These are phyloP conservation scores for Heterotis niloticus DNA, from an alignment of 2,113 vertebrate genomes.

Conservation along the genomic window DNA sequence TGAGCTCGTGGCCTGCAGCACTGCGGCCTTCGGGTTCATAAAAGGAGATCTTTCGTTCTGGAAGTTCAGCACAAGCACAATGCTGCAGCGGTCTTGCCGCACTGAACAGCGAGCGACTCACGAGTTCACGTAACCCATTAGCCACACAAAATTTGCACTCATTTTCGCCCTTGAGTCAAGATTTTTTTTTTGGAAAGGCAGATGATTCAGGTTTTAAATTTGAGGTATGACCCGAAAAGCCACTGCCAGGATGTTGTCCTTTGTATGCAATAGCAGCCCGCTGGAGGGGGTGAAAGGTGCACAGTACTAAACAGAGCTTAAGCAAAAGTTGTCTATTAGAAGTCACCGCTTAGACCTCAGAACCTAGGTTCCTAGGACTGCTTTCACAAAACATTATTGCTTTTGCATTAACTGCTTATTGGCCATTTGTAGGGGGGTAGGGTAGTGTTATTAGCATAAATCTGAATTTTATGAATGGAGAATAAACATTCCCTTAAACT, in stretches of 20 bases:
- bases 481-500: not conserved
- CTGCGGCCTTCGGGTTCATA: not conserved
- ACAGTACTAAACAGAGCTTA: conserved; percentile 22
- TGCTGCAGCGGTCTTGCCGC: not conserved
- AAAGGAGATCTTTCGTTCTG: not conserved
- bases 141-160: not conserved
- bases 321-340: conserved; percentile 16
- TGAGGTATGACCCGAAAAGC: conserved; percentile 28
- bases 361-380: conserved; percentile 18
- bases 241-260: conserved; percentile 11
- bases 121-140: conserved; percentile 15
- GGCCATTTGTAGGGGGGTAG: conserved; percentile 1
- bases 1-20: not conserved
- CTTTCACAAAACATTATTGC: conserved; percentile 23
- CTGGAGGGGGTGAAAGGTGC: conserved; percentile 24
- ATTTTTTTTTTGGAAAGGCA: conserved; percentile 17
- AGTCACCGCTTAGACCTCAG: conserved; percentile 25
- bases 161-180: conserved; percentile 7
- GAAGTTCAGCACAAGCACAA: conserved; percentile 8
- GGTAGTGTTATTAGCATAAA: not conserved
- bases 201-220: conserved; percentile 27
- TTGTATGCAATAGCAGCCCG: conserved; percentile 29
- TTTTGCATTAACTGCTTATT: conserved; percentile 26
- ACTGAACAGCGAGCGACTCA: conserved; percentile 18
- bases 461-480: not conserved